Evolutionary conservation across 1,140 invertebrate species (phyloP), one percentile per base, ranked within the genome.

Genomic region (Plectrocnemia conspersa): DNA sequence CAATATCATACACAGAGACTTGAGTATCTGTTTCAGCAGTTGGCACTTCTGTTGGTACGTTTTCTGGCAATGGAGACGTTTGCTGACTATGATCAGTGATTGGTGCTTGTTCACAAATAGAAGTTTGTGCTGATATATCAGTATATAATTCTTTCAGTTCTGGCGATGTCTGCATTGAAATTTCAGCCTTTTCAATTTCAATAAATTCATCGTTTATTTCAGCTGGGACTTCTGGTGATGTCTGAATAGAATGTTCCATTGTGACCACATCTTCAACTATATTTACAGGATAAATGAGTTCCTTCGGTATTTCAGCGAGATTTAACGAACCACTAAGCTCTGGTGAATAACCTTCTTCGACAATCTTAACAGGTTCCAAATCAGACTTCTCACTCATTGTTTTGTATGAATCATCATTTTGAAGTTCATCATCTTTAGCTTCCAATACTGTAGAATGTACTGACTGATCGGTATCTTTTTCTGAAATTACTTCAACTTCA

Each of bases 171-270:
- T 82, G 81, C 46, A 79, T 70, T 29, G 76, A 75, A 49, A 66
- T 74, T 59, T 82, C 79, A 9, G 65, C 64, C 3, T 72, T 77
- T 54, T 76, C 70, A 27, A 65, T 67, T 56, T 66, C 68, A 16
- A 72, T 65, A 1, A 65, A 65, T 3, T 61, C 69, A 58, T 75
- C 73, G 40, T 65, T 62, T 11, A 74, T 66, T 29, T 65, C 64
- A 2, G 65, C 67, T 11, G 65, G 64, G 54, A 73, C 63, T 64
- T 82, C 78, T 2, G 80, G 80, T 4, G 78, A 77, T 15, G 82
- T 84, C 69, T 84, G 82, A 15, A 78, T 67, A 9, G 79, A 81
- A 55, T 76, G 75, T 22, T 77, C 75, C 50, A 78, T 71, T 18
- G 66, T 71, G 16, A 59, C 32, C 3, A 80, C 69, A 46, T 77